phyloP scores from a whole-genome alignment of 1,140 invertebrate species.

The Drosophila sechellia region DNA sequence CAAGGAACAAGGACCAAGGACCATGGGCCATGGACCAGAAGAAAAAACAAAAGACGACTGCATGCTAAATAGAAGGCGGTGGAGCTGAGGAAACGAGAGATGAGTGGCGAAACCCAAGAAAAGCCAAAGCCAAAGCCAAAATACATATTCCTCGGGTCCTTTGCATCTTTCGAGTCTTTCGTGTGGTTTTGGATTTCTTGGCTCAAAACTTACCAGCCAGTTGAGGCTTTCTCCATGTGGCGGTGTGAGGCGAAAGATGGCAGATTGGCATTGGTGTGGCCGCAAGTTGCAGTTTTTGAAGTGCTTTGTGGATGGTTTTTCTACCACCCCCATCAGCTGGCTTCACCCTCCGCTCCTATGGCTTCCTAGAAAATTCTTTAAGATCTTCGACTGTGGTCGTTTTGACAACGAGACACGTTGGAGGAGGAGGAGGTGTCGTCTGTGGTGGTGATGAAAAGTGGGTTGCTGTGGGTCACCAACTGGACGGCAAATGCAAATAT shows the following conservation, averaged over 20 bases:
- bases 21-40: not conserved
- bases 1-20: not conserved
- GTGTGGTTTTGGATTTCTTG: slow-evolving; percentile 83
- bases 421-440: too few relatives aligned
- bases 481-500: slow-evolving; percentile 52
- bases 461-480: slow-evolving; percentile 24
- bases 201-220: slow-evolving; percentile 59
- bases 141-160: slow-evolving; percentile 58
- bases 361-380: slow-evolving; percentile 80
- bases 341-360: not conserved
- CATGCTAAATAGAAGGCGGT: slow-evolving; percentile 21
- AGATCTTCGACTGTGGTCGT: slow-evolving; percentile 82
- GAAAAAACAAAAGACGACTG: slow-evolving; percentile 62
- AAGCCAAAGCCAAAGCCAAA: slow-evolving; percentile 35
- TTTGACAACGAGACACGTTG: slow-evolving; percentile 66
- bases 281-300: slow-evolving; percentile 72
- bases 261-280: slow-evolving; percentile 44
- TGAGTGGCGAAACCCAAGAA: slow-evolving; percentile 34
- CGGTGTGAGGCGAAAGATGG: not conserved
- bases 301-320: slow-evolving; percentile 56
- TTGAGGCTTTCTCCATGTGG: not conserved
- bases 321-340: slow-evolving; percentile 15
- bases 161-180: slow-evolving; percentile 79
- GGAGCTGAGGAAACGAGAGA: not conserved
- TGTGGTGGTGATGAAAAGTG: slow-evolving; percentile 3